Base-by-base conservation (phyloP, 2,888 invertebrate species). In the Epirrhoe tristata region DNA sequence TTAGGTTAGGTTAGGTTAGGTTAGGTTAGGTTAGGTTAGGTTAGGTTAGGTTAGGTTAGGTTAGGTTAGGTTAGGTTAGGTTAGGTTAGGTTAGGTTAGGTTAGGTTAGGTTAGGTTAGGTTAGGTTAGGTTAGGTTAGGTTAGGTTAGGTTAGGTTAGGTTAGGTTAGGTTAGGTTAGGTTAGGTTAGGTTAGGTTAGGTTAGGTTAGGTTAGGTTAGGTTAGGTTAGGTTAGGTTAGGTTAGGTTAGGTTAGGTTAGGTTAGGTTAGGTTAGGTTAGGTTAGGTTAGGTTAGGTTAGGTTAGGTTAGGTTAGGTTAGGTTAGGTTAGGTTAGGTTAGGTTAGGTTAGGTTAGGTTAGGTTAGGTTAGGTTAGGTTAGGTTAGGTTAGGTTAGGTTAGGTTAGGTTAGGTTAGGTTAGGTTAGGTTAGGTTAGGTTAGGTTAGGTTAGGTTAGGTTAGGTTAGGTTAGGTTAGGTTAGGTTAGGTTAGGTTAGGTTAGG, bases 1-100 rank as follows among this genome's bases (percentile, higher is more conserved):
- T 72, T 69, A 57, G 57, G 57, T 57, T 72, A 69, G 69, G 72
- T 72, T 69, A 72, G 67, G 69, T 72, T 68, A 66, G 67, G 67
- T 69, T 67, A 66, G 63, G 66, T 64, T 69, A 69, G 57, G 57
- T 46, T 57, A 57, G 57, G 57, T 74, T 77, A 72, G 73, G 75
- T 74, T 77, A 72, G 75, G 74, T 74, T 76, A 74, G 74, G 74
- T 74, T 73, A 72, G 72, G 73, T 73, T 73, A 72, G 74, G 74
- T 73, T 77, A 75, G 74, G 74, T 72, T 74, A 74, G 72, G 73
- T 72, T 74, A 72, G 73, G 70, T 76, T 70, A 69, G 73, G 70
- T 67, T 73, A 70, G 73, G 72, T 70, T 70, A 67, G 69, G 66
- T 69, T 69, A 69, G 69, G 69, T 69, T 69, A 69, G 66, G 69